These are phyloP conservation scores for Phasianus colchicus DNA, from an alignment of 2,113 vertebrate genomes.

Conservation along the genomic window DNA sequence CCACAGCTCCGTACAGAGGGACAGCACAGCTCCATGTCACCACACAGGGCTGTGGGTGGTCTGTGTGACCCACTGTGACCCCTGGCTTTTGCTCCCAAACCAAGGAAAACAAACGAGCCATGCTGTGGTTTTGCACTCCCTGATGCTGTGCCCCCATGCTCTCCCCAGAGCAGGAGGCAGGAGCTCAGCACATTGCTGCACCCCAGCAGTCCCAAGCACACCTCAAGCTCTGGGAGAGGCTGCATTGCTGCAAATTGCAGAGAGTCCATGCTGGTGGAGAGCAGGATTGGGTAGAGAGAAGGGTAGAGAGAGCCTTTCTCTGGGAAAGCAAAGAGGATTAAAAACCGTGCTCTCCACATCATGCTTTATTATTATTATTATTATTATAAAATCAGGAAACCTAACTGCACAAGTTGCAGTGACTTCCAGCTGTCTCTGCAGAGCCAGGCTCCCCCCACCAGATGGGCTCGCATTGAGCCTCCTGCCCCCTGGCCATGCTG, in stretches of 20 bases:
- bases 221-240: not conserved
- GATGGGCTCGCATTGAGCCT: constrained; percentile 35
- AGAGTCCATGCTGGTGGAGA: not conserved
- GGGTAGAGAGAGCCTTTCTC: not conserved
- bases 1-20: not conserved
- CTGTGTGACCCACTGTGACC: constrained; percentile 1
- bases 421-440: constrained; percentile 59
- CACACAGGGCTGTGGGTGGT: constrained; percentile 17
- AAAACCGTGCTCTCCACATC: constrained; percentile 54
- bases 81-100: not conserved
- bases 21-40: not conserved
- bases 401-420: constrained; percentile 59
- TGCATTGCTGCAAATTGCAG: not conserved
- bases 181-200: accelerated
- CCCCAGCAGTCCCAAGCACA: accelerated
- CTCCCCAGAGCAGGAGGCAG: accelerated
- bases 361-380: constrained; percentile 33
- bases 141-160: accelerated
- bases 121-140: not conserved
- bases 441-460: constrained; percentile 46
- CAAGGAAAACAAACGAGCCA: not conserved
- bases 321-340: constrained; percentile 41
- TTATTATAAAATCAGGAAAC: constrained; percentile 65
- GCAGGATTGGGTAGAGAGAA: constrained; percentile 41
- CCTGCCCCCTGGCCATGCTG: not conserved